Percentiles rank a stretch among this genome's conserved stretches.
phyloP scores from a whole-genome alignment of 2,888 invertebrate species.

The Scaptomyza cyrtandrae region DNA sequence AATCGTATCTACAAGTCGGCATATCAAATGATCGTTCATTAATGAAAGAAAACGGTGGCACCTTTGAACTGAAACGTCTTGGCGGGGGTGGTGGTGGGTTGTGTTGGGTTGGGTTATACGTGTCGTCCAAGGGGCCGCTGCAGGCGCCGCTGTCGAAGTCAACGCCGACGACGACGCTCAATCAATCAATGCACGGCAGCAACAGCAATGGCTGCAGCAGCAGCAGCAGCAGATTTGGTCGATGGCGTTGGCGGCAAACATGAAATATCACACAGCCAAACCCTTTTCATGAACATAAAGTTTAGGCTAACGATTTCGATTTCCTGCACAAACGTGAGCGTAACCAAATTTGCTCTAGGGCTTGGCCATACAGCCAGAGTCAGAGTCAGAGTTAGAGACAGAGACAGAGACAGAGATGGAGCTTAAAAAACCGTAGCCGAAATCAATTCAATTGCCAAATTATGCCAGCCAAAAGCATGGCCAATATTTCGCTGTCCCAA shows the following conservation, averaged over 20 bases:
- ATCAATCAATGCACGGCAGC: conserved; percentile 68
- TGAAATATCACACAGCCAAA: conserved; percentile 77
- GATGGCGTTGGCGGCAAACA: conserved; percentile 75
- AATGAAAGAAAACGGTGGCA: conserved; percentile 63
- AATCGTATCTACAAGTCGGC: conserved; percentile 54
- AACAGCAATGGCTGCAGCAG: conserved; percentile 38
- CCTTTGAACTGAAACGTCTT: conserved; percentile 68
- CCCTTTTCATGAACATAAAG: conserved; percentile 72
- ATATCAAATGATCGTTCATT: conserved; percentile 68
- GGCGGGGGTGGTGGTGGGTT: conserved; percentile 7
- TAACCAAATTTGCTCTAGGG: conserved; percentile 77
- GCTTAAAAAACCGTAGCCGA: conserved; percentile 31
- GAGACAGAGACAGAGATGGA: conserved; percentile 5
- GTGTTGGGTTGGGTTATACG: conserved; percentile 39
- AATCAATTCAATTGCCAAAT: conserved; percentile 78
- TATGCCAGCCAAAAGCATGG: conserved; percentile 66
- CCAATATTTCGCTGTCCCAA: conserved; percentile 74
- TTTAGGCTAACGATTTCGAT: conserved; percentile 66
- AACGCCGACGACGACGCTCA: conserved; percentile 52
- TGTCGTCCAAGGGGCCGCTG: conserved; percentile 61
- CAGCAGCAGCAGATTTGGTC: conserved; percentile 43
- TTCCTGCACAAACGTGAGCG: conserved; percentile 81
- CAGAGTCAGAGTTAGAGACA: background rate
- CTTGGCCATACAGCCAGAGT: conserved; percentile 55
- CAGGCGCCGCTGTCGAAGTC: conserved; percentile 39